phyloP scores from a whole-genome alignment of 1,140 invertebrate genomes.

The Zaprionus tsacasi region DNA sequence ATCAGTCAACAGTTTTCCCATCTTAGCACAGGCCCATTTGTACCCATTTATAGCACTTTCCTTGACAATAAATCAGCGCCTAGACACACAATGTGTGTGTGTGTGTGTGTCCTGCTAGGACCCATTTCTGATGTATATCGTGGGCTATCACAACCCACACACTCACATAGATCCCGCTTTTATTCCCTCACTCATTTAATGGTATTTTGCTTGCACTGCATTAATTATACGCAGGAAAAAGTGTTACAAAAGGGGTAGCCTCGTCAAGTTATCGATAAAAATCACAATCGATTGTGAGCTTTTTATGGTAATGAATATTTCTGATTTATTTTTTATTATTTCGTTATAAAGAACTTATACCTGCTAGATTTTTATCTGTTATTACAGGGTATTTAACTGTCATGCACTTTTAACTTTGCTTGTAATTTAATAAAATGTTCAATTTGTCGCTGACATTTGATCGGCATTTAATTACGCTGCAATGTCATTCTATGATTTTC shows the following conservation, averaged over 20 bases:
- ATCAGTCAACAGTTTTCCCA: constrained; percentile 4
- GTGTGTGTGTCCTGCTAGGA: background rate
- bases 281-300: too few species aligned
- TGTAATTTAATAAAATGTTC: constrained; percentile 76
- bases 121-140: constrained; percentile 1
- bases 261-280: background rate
- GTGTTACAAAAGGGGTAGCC: background rate
- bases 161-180: background rate
- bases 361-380: too few species aligned
- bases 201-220: background rate
- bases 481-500: background rate
- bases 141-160: background rate
- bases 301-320: too few species aligned
- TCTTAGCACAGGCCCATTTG: constrained; percentile 3
- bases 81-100: background rate
- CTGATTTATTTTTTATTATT: too few species aligned
- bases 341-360: too few species aligned
- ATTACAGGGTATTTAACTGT: background rate
- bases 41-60: constrained; percentile 5
- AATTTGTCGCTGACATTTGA: constrained; percentile 68
- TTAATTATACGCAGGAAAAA: background rate
- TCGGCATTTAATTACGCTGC: background rate
- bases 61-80: constrained; percentile 1
- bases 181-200: background rate
- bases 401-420: constrained; percentile 51